These are phyloP conservation scores for Drosophila pachea DNA, from an alignment of 1,140 invertebrate genomes.

Conservation along the genomic window DNA sequence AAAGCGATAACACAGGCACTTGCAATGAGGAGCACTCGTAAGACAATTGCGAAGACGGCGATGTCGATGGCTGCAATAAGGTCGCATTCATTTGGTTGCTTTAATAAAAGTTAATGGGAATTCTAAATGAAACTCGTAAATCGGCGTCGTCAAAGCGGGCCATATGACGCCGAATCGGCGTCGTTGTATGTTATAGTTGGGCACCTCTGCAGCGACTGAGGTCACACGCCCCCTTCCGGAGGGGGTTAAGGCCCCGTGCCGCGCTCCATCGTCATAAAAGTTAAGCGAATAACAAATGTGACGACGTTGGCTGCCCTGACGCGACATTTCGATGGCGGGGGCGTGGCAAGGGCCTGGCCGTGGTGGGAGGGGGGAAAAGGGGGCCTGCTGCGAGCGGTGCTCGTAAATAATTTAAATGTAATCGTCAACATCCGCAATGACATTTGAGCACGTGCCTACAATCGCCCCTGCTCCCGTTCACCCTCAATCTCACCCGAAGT, in stretches of 20 bases:
- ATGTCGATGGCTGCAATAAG: constrained; percentile 25
- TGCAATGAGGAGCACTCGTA: constrained; percentile 25
- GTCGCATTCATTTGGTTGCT: constrained; percentile 56
- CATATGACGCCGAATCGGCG: constrained; percentile 28
- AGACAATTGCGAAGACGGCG: constrained; percentile 35
- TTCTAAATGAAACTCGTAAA: constrained; percentile 63
- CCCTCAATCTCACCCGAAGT: not conserved
- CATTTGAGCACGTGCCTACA: constrained; percentile 66
- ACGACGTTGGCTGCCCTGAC: constrained; percentile 26
- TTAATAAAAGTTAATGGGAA: constrained; percentile 67
- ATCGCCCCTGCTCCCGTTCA: constrained; percentile 20
- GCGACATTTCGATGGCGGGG: constrained; percentile 11
- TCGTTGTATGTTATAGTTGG: constrained; percentile 42
- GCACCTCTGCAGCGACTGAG: not conserved
- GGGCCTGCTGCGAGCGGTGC: constrained; percentile 13
- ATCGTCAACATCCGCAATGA: constrained; percentile 71
- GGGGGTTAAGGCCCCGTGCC: constrained; percentile 47
- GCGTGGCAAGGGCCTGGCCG: not conserved
- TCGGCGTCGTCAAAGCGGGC: constrained; percentile 47
- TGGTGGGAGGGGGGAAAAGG: not conserved
- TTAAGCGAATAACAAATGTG: constrained; percentile 74
- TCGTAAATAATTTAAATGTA: constrained; percentile 75
- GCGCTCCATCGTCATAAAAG: constrained; percentile 61
- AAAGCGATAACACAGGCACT: constrained; percentile 37
- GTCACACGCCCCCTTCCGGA: constrained; percentile 1